Evolutionary conservation across 2,113 vertebrate species (phyloP).

Genomic region (Nothobranchius kuhntae): DNA sequence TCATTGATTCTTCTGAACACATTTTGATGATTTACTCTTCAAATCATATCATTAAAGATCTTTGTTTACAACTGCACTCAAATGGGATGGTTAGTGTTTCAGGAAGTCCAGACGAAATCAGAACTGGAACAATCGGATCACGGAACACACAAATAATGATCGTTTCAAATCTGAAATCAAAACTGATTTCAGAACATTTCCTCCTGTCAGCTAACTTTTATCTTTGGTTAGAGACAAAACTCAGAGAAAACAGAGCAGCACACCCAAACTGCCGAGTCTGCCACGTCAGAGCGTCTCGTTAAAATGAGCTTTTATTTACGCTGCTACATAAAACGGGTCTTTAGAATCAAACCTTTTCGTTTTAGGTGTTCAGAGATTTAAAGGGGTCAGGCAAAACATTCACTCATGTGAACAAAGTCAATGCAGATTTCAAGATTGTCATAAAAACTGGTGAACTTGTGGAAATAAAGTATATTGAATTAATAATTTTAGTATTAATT

Average conservation of each 20-base stretch:
- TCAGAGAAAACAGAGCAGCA: slow-evolving; percentile 66
- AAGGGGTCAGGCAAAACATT: slow-evolving; percentile 39
- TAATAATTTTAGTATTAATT: too few species aligned
- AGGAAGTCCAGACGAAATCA: not conserved
- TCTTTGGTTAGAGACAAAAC: slow-evolving; percentile 65
- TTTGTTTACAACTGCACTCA: not conserved
- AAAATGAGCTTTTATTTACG: not conserved
- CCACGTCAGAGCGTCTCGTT: not conserved
- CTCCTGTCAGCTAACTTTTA: slow-evolving; percentile 55
- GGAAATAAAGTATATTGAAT: too few species aligned
- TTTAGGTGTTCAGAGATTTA: slow-evolving; percentile 45
- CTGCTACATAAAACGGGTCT: slow-evolving; percentile 9
- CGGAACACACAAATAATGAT: not conserved
- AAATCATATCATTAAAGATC: slow-evolving; percentile 30
- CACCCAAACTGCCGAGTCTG: slow-evolving; percentile 41
- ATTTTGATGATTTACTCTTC: slow-evolving; percentile 4
- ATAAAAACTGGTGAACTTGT: slow-evolving; percentile 1
- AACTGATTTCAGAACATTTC: slow-evolving; percentile 73
- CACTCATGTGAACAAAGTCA: slow-evolving; percentile 46
- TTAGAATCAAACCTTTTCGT: slow-evolving; percentile 43
- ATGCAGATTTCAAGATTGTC: slow-evolving; percentile 62
- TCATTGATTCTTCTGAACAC: slow-evolving; percentile 27
- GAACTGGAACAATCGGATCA: not conserved
- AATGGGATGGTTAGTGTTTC: not conserved
- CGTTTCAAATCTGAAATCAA: slow-evolving; percentile 58